A percentile compares a stretch with the other conserved stretches of the same genome.
phyloP scores from a whole-genome alignment of 2,113 vertebrate species.

The Egretta garzetta region DNA sequence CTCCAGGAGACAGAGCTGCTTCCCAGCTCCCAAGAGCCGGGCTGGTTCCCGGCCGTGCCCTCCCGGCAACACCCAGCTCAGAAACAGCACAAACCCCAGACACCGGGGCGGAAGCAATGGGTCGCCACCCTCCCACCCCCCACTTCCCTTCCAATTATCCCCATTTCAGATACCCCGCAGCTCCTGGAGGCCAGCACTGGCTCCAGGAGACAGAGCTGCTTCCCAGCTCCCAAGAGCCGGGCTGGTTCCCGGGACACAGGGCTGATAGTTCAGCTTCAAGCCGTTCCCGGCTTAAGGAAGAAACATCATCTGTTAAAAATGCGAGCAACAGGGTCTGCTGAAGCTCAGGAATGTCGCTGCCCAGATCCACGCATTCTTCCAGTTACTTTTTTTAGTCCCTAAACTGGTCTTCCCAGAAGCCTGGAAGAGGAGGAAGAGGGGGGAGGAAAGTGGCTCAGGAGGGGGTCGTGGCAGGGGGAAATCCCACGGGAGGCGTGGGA shows the following conservation, averaged over 20 bases:
- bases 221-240: accelerated
- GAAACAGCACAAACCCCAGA: background rate
- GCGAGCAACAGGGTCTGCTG: background rate
- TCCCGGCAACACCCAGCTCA: background rate
- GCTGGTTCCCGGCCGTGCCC: background rate
- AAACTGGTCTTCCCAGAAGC: slow-evolving; percentile 24
- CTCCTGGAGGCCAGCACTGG: background rate
- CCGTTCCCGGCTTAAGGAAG: background rate
- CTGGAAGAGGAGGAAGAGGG: background rate
- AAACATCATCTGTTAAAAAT: slow-evolving; percentile 45
- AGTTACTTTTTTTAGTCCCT: slow-evolving; percentile 42
- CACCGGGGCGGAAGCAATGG: accelerated
- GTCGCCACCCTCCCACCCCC: accelerated
- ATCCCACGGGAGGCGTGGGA: background rate
- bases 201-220: background rate
- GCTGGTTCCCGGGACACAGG: accelerated
- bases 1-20: background rate
- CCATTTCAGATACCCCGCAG: accelerated
- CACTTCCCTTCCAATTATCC: accelerated
- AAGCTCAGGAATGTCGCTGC: slow-evolving; percentile 21
- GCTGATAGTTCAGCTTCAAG: background rate
- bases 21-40: accelerated
- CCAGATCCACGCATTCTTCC: background rate
- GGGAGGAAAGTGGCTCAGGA: background rate
- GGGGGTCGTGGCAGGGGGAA: accelerated